Conservation (phyloP, 2,888 invertebrate genomes). For the Tenthredo mesomela region DNA sequence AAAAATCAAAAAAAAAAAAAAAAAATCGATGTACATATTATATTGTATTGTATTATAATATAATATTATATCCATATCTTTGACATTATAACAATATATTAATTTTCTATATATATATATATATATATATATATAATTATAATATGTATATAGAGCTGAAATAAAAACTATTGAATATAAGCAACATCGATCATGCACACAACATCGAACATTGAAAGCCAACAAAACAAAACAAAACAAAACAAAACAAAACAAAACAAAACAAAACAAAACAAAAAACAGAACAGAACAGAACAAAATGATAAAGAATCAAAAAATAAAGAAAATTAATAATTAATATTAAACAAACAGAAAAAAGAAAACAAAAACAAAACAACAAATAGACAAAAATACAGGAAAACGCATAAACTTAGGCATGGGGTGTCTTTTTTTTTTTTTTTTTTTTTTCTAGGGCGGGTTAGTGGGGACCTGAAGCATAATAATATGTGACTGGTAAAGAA, state of each 20-base stretch:
- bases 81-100: background rate
- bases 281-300: slow-evolving; percentile 56
- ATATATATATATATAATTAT: too few relatives aligned
- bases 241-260: slow-evolving; percentile 55
- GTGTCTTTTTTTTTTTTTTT: too few relatives aligned
- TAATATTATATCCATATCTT: background rate
- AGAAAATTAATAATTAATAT: slow-evolving; percentile 44
- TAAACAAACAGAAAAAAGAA: slow-evolving; percentile 31
- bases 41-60: background rate
- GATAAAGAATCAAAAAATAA: slow-evolving; percentile 55
- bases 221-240: slow-evolving; percentile 57
- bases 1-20: too few relatives aligned
- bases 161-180: slow-evolving; percentile 55
- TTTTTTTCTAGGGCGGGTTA: slow-evolving; percentile 55
- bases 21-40: too few relatives aligned
- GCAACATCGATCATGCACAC: slow-evolving; percentile 67
- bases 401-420: slow-evolving; percentile 48
- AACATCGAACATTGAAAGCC: slow-evolving; percentile 72
- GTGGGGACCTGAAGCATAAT: slow-evolving; percentile 58
- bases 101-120: background rate
- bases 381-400: slow-evolving; percentile 42
- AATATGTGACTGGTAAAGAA: slow-evolving; percentile 51
- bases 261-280: slow-evolving; percentile 58
- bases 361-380: slow-evolving; percentile 49
- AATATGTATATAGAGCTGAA: slow-evolving; percentile 53